Percentiles rank a stretch among this genome's conserved stretches.
These are phyloP conservation scores for Silvanus unidentatus DNA, from an alignment of 2,888 invertebrate species.

Conservation along the genomic window DNA sequence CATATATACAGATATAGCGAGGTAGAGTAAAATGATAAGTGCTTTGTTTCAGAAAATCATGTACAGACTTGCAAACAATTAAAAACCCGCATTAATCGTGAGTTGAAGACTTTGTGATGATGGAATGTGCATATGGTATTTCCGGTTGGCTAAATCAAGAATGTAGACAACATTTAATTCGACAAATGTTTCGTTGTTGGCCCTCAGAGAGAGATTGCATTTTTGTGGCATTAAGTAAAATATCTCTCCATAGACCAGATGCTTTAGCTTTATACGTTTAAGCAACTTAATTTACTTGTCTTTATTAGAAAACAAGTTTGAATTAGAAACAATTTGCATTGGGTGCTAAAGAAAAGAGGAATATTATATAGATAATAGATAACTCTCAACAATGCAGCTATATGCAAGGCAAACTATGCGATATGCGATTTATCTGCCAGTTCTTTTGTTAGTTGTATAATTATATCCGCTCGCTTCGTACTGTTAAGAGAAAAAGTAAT, in stretches of 20 bases:
- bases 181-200: conserved; percentile 37
- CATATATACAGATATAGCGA: conserved; percentile 2
- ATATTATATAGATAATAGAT: conserved; percentile 16
- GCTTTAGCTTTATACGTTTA: too few species aligned
- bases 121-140: conserved; percentile 45
- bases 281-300: neutral
- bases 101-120: conserved; percentile 38
- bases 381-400: conserved; percentile 24
- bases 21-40: conserved; percentile 6
- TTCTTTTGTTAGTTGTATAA: conserved; percentile 23
- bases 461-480: conserved; percentile 21
- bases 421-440: conserved; percentile 24
- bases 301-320: conserved; percentile 1
- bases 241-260: conserved; percentile 15
- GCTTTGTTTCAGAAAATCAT: conserved; percentile 24
- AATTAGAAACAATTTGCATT: conserved; percentile 10
- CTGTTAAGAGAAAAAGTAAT: conserved; percentile 23
- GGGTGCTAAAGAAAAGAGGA: conserved; percentile 1
- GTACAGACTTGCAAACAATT: conserved; percentile 28
- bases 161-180: conserved; percentile 41
- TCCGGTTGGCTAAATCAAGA: conserved; percentile 43
- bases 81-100: conserved; percentile 37
- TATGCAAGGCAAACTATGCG: conserved; percentile 21
- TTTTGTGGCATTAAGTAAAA: conserved; percentile 35
- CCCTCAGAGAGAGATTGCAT: conserved; percentile 35